Base-by-base conservation (phyloP, 2,113 vertebrate species). In the Emydura subglobosa region DNA sequence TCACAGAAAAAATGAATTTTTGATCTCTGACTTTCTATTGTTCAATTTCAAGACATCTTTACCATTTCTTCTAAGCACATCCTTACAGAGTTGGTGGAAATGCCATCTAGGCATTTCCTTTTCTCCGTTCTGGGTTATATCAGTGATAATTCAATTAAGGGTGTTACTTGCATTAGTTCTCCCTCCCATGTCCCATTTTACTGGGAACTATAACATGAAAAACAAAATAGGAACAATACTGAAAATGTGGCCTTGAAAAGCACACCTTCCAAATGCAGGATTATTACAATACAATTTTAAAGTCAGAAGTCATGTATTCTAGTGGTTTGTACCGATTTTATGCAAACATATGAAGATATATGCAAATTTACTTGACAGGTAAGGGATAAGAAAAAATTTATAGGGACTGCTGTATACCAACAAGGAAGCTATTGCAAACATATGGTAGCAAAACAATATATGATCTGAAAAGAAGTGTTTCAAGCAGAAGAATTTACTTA, bases 401-500 rank as follows among this genome's bases (percentile, higher is more conserved):
- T 39, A 68, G 17, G 87, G 88, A 22, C 85, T 94, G 91, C 81
- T 88, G 82, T 93, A 94, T 57, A 94, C 88, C 42, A 81, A 82
- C 53, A 90, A n/a, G 83, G 88, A 97, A 96, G 5, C 34, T 39
- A 94, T 42, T 10, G 79, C 29, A 85, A 91, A 91, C 91, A 92
- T 89, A 86, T 93, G 92, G 88, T 65, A 88, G 88, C 42, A 91
- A 92, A 92, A 88, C 87, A 93, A 57, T 86, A 86, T 29, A 47
- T 79, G 61, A 81, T 95, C 95, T 95, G 79, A 81, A 76, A 96
- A 93, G 19, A 85, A 91, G 53, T 54, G 84, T 92, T 95, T 96
- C 88, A 96, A 90, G 91, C 89, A 94, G 94, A 96, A 95, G 90
- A 76, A 86, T 96, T 96, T 95, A 97, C 93, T 96, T 95, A 96